Percentiles rank a stretch among this genome's conserved stretches.
Evolutionary conservation across 2,113 vertebrate species (phyloP).

Genomic region (Verasper variegatus): DNA sequence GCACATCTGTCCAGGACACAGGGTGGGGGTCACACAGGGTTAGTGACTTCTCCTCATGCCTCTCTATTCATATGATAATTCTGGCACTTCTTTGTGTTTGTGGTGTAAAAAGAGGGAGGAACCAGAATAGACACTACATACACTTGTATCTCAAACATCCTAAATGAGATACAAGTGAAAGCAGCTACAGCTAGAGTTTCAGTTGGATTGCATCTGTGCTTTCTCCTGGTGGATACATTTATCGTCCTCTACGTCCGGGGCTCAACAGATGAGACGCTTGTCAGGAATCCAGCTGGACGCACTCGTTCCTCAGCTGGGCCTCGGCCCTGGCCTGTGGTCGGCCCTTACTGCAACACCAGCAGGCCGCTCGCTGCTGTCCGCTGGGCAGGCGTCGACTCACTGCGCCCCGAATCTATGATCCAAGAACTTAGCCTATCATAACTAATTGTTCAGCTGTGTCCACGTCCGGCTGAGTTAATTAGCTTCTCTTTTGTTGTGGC

Average conservation of each 20-base stretch:
- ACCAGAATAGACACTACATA: slow-evolving; percentile 4
- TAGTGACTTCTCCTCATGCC: slow-evolving; percentile 24
- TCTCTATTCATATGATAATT: slow-evolving; percentile 69
- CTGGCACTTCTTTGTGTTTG: neutral
- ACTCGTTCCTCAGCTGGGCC: slow-evolving; percentile 11
- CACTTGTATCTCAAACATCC: slow-evolving; percentile 14
- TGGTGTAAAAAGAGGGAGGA: slow-evolving; percentile 36
- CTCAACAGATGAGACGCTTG: slow-evolving; percentile 36
- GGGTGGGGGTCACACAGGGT: slow-evolving; percentile 35
- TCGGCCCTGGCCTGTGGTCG: neutral
- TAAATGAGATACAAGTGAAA: neutral
- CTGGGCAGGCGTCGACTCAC: slow-evolving; percentile 21
- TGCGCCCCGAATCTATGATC: slow-evolving; percentile 25
- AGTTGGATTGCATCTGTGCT: too few species aligned
- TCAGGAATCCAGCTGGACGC: slow-evolving; percentile 35
- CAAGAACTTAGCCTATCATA: slow-evolving; percentile 52
- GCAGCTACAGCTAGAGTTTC: neutral
- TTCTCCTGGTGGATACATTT: neutral
- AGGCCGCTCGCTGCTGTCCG: neutral
- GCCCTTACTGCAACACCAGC: neutral
- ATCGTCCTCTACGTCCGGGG: neutral
- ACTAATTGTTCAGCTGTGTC: slow-evolving; percentile 50
- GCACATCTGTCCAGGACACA: slow-evolving; percentile 52
- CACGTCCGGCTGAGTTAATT: slow-evolving; percentile 67
- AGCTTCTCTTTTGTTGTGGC: slow-evolving; percentile 65